Evolutionary conservation across 2,797 vertebrate genomes (phyloP), one percentile per base, ranked within the genome.

Genomic region (Phrynocephalus forsythii): DNA sequence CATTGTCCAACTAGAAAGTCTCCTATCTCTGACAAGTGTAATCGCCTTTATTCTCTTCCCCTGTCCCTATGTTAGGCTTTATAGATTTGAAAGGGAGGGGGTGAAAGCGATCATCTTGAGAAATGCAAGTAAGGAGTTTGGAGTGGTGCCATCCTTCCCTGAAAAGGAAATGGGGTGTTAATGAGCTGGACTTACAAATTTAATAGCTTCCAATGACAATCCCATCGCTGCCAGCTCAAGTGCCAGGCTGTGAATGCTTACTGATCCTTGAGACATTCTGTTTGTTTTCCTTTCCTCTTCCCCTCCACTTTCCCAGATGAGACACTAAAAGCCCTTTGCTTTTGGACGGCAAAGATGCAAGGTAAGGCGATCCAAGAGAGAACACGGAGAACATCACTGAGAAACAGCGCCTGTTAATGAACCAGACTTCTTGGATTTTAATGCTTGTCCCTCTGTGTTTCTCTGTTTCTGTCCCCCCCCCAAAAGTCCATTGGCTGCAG

Each of bases 141-240:
- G 84, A 48, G 77, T 84, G 91, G 79, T 92, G 86, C 69, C 72
- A 89, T 95, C 87, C 81, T 93, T 56, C 86, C 28, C 73, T 92
- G 81, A 93, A 83, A 93, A 89, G 69, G 84, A 95, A 95, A 92
- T 75, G 48, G 16, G 71, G 87, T 94, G 94, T 94, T 95, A 91
- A 92, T 92, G 79, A 10, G 87, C 94, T 94, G 94, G 67, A 92
- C 88, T 93, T 94, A 94, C 79, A 93, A 92, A 90, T 68, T 87
- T 92, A 93, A 89, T 94, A 94, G 13, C 83, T 44, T 95, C 91
- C 94, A 94, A 95, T 95, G 92, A 82, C 96, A 91, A 87, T 91
- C 85, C 89, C 86, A 89, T 90, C 94, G 83, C 83, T 96, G 93
- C 93, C 93, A 96, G 90, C 85, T 93, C 85, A 86, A 68, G 75